Percentiles rank a stretch among this genome's conserved stretches.
Conservation (phyloP, 2,113 vertebrate species). For the Pygoscelis adeliae region DNA sequence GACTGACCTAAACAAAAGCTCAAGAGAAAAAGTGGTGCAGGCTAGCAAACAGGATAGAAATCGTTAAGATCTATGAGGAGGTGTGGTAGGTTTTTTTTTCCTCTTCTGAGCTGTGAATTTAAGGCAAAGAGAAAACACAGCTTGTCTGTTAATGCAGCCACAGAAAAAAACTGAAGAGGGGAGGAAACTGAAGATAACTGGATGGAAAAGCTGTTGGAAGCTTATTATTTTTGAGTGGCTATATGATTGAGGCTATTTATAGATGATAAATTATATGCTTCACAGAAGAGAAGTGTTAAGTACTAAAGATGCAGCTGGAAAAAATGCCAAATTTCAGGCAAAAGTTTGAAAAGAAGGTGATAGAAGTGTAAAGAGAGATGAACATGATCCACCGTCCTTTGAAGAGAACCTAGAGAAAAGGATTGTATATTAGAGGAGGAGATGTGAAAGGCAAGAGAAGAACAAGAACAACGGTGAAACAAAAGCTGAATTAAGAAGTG, state of each 20-base stretch:
- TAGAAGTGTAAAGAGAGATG: not conserved
- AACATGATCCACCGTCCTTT: not conserved
- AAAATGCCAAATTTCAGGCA: not conserved
- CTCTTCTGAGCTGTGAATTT: not conserved
- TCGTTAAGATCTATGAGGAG: not conserved
- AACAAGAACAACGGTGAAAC: not conserved
- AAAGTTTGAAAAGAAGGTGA: not conserved
- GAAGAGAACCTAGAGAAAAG: not conserved
- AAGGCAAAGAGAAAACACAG: not conserved
- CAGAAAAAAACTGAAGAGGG: not conserved
- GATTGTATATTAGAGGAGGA: not conserved
- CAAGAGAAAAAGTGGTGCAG: not conserved
- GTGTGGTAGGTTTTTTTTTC: not conserved
- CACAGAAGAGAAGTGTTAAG: not conserved
- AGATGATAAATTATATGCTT: not conserved
- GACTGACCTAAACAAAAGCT: not conserved
- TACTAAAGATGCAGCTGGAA: not conserved
- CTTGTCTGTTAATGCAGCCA: not conserved
- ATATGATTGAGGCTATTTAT: constrained; percentile 25
- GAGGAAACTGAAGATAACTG: not conserved
- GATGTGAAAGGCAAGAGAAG: not conserved
- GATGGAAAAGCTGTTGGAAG: constrained; percentile 17
- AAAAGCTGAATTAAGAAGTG: not conserved
- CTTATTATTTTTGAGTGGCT: constrained; percentile 29
- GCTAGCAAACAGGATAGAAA: not conserved